A percentile compares a stretch with the other conserved stretches of the same genome.
Conservation (phyloP, 2,113 vertebrate species). For the Vanacampus margaritifer region DNA sequence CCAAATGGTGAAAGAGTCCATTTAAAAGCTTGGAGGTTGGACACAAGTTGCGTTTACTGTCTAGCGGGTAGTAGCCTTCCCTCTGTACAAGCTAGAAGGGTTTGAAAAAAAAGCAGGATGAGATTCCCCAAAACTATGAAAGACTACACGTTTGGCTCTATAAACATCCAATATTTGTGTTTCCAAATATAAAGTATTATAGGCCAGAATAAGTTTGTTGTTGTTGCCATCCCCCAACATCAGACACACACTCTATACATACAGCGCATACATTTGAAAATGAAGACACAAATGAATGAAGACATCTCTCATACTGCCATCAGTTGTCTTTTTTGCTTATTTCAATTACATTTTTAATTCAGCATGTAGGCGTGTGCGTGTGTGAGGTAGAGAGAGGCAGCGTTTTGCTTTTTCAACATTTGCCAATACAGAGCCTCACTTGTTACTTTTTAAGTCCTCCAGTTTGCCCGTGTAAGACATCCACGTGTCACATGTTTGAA, state of each 20-base stretch:
- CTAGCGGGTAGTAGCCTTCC: slow-evolving; percentile 37
- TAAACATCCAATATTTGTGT: slow-evolving; percentile 5
- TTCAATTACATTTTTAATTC: not conserved
- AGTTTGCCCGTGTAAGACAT: not conserved
- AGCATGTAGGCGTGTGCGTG: not conserved
- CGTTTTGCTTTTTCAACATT: not conserved
- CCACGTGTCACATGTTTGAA: not conserved
- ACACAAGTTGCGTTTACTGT: slow-evolving; percentile 61
- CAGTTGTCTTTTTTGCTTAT: not conserved
- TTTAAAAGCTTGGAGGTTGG: slow-evolving; percentile 51
- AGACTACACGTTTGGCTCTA: slow-evolving; percentile 3
- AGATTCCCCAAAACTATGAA: slow-evolving; percentile 8
- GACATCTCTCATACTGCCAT: not conserved
- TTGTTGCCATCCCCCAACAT: not conserved
- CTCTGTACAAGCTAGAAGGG: slow-evolving; percentile 24
- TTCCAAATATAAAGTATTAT: slow-evolving; percentile 8
- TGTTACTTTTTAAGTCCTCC: not conserved
- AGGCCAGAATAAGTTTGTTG: not conserved
- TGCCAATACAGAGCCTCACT: not conserved
- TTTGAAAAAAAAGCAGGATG: not conserved
- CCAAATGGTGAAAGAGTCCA: slow-evolving; percentile 56
- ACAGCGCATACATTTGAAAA: not conserved
- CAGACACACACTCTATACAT: not conserved
- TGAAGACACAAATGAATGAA: not conserved
- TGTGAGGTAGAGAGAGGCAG: not conserved